Evolutionary conservation across 2,888 invertebrate genomes (phyloP).

Genomic region (Drosophila multiciliata): DNA sequence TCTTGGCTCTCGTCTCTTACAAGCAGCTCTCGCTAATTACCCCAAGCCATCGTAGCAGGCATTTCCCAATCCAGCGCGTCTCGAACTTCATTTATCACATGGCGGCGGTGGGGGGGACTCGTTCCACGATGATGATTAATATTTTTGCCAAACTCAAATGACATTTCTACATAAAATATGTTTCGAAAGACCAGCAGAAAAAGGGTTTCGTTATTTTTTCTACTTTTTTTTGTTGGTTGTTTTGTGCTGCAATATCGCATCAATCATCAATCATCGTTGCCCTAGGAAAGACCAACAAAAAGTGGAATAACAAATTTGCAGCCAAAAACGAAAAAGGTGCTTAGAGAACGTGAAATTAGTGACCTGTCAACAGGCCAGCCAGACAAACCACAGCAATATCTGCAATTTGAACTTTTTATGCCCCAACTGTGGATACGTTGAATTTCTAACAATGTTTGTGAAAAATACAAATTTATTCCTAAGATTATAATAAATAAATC

Average conservation of each 20-base stretch:
- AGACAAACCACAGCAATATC: constrained; percentile 40
- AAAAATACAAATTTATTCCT: neutral
- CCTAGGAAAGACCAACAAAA: neutral
- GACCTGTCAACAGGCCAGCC: constrained; percentile 71
- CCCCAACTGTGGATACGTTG: neutral
- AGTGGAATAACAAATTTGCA: constrained; percentile 42
- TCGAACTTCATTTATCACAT: constrained; percentile 71
- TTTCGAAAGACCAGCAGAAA: constrained; percentile 49
- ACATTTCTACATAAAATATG: constrained; percentile 73
- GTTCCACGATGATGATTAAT: constrained; percentile 65
- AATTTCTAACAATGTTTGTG: neutral
- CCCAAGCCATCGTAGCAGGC: constrained; percentile 45
- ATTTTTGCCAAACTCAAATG: constrained; percentile 70
- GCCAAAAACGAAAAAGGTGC: constrained; percentile 52
- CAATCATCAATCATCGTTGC: constrained; percentile 73
- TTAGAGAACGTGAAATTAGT: constrained; percentile 70
- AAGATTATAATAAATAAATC: neutral
- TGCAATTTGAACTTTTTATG: constrained; percentile 2
- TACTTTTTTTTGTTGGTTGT: constrained; percentile 13
- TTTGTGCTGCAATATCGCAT: constrained; percentile 54
- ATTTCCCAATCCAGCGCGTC: constrained; percentile 57
- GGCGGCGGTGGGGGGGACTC: constrained; percentile 5
- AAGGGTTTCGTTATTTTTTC: constrained; percentile 55
- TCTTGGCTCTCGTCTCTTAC: constrained; percentile 14
- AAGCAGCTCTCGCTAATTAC: constrained; percentile 64